Evolutionary conservation across 2,113 vertebrate species (phyloP), one percentile per base, ranked within the genome.

Genomic region (Sitta europaea): DNA sequence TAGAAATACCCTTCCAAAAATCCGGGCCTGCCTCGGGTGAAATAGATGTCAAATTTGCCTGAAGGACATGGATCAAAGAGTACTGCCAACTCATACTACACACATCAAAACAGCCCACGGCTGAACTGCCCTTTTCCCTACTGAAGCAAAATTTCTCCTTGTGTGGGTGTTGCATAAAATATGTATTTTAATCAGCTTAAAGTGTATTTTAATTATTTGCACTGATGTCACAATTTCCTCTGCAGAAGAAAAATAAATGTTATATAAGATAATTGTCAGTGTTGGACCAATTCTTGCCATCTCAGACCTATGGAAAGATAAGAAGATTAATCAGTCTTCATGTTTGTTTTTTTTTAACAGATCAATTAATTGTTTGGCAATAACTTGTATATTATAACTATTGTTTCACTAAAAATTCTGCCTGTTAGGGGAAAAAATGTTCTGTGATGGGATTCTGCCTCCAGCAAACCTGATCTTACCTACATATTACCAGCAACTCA

Each of bases 1-100:
- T 51, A 94, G 85, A 78, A 95, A 96, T 88, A 91, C 51, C 94
- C 95, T 93, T 96, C 96, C 81, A 97, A 96, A 97, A 94, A 96
- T 86, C 70, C 23, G 2, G 93, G 86, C 95, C 87, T 95, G 92
- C 87, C 90, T 61, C 31, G 3, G 94, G 91, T 97, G 90, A 97
- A 97, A 91, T 93, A 94, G 92, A 96, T 97, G 92, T 97, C 97
- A 98, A 96, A 97, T 97, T 81, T 97, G 91, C 94, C 96, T 51
- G 35, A 91, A 94, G 91, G 97, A 70, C 88, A 77, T 31, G 87
- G 94, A 96, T 97, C 95, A 97, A 96, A 93, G 87, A 87, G 42
- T 82, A 17, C 92, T 96, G 92, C 89, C 88, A 92, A 40, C 87
- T 92, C 19, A n/a, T 21, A n/a, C 62, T 92, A 50, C 57, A 40